Conservation (phyloP, 2,113 vertebrate genomes). For the Gambusia affinis region DNA sequence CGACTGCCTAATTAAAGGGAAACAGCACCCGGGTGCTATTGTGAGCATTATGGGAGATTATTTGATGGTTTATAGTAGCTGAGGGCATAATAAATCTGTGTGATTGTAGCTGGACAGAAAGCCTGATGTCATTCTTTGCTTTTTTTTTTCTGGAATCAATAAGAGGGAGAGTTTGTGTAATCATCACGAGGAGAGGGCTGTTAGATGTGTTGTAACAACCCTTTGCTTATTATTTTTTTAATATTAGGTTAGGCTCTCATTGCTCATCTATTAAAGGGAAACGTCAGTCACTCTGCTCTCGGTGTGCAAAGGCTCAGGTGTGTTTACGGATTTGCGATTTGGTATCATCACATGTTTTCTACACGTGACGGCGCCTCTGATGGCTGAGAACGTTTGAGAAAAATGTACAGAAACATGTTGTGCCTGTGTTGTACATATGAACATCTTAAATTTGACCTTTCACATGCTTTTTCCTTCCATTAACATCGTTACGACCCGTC, state of each 20-base stretch:
- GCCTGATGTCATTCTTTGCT: conserved; percentile 10
- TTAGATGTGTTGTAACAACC: conserved; percentile 2
- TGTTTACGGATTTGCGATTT: not conserved
- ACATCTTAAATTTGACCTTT: not conserved
- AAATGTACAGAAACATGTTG: not conserved
- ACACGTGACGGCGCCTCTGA: not conserved
- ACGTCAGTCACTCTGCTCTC: not conserved
- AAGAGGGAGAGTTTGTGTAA: not conserved
- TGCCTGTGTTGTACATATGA: conserved; percentile 14
- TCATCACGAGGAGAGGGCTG: not conserved
- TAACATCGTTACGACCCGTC: too few species aligned
- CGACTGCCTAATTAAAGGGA: conserved; percentile 57
- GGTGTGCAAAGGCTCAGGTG: not conserved
- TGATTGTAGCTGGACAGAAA: conserved; percentile 37
- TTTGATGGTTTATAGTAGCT: conserved; percentile 43
- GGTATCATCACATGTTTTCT: not conserved
- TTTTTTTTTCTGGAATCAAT: conserved; percentile 26
- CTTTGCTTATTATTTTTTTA: not conserved
- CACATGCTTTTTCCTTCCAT: too few species aligned
- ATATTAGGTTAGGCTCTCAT: not conserved
- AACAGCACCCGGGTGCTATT: conserved; percentile 46
- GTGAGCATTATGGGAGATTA: conserved; percentile 29
- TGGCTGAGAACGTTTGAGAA: not conserved
- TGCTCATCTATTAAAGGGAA: not conserved
- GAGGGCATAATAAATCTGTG: conserved; percentile 21